Conservation (phyloP, 2,888 invertebrate species). For the Megamerina dolium region DNA sequence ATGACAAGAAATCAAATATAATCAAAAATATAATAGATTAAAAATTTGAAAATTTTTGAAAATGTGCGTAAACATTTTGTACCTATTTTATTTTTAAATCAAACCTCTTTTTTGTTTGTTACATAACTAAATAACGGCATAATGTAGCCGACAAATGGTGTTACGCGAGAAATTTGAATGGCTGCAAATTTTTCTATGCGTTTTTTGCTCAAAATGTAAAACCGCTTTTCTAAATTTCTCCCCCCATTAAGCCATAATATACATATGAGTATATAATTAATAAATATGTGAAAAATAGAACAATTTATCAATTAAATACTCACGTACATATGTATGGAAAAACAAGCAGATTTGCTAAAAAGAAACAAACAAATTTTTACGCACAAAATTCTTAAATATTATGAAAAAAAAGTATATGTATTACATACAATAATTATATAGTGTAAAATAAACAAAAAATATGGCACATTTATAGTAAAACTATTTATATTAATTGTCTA, state of each 20-base stretch:
- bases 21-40: constrained; percentile 2
- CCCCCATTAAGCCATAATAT: too few species aligned
- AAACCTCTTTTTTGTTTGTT: background rate
- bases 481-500: too few species aligned
- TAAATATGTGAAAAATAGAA: background rate
- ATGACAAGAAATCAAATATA: background rate
- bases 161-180: constrained; percentile 47
- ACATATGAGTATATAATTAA: background rate
- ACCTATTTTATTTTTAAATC: constrained; percentile 1
- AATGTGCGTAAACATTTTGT: constrained; percentile 21
- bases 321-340: too few species aligned
- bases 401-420: background rate
- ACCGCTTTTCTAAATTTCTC: too few species aligned
- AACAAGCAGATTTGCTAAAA: constrained; percentile 10
- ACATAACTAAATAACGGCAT: background rate
- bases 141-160: constrained; percentile 4
- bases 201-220: constrained; percentile 30
- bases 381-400: constrained; percentile 14
- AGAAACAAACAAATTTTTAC: constrained; percentile 20
- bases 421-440: constrained; percentile 5
- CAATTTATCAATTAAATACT: too few species aligned
- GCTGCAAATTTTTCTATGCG: constrained; percentile 46
- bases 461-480: too few species aligned
- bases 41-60: background rate
- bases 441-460: too few species aligned